Evolutionary conservation across 1,140 invertebrate genomes (phyloP).

Genomic region (Lycorma delicatula): DNA sequence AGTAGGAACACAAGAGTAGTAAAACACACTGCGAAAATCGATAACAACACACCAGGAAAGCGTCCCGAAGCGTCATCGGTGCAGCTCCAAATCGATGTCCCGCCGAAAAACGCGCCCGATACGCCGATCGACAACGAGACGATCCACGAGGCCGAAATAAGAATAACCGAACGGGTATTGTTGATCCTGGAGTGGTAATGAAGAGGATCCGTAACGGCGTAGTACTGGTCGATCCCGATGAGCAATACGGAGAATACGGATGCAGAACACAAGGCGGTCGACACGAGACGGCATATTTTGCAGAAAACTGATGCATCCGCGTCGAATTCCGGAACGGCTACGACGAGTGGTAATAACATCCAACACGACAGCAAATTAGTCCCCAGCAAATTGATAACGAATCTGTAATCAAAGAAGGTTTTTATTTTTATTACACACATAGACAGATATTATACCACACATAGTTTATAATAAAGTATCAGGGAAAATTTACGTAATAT

Average conservation of each 20-base stretch:
- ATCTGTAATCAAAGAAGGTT: slow-evolving; percentile 42
- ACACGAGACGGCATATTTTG: slow-evolving; percentile 42
- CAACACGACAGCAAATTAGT: slow-evolving; percentile 55
- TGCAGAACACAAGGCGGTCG: slow-evolving; percentile 44
- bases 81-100: slow-evolving; percentile 43
- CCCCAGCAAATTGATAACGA: slow-evolving; percentile 57
- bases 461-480: not conserved
- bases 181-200: slow-evolving; percentile 72
- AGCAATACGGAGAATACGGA: slow-evolving; percentile 63
- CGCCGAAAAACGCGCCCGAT: too few species aligned
- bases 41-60: slow-evolving; percentile 11
- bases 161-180: slow-evolving; percentile 55
- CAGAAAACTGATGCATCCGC: slow-evolving; percentile 33
- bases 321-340: slow-evolving; percentile 37
- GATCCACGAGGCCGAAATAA: slow-evolving; percentile 60
- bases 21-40: slow-evolving; percentile 22
- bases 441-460: not conserved
- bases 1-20: slow-evolving; percentile 36
- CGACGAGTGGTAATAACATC: slow-evolving; percentile 49
- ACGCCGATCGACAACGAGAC: too few species aligned
- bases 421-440: not conserved
- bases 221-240: slow-evolving; percentile 78
- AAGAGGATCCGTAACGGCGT: slow-evolving; percentile 76
- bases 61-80: slow-evolving; percentile 16
- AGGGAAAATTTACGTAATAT: not conserved